A percentile compares a stretch with the other conserved stretches of the same genome.
phyloP scores from a whole-genome alignment of 2,888 invertebrate genomes.

The Lithosia quadra region DNA sequence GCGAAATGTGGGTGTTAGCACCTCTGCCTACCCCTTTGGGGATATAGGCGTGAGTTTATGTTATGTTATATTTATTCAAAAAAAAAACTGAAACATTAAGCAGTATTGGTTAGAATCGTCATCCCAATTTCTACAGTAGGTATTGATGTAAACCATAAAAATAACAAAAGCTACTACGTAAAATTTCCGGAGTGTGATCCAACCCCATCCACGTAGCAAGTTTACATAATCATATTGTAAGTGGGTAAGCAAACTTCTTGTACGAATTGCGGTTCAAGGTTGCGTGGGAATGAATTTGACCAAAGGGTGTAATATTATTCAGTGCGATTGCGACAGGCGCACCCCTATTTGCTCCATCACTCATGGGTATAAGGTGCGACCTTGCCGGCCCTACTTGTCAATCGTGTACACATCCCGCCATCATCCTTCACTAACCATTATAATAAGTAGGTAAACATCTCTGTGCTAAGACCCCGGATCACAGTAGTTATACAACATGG shows the following conservation, averaged over 20 bases:
- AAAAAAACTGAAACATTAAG: too few species aligned
- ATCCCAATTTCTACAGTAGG: too few species aligned
- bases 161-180: not conserved
- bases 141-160: not conserved
- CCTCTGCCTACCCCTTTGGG: too few species aligned
- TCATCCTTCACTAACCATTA: constrained; percentile 18
- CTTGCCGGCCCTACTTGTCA: constrained; percentile 32
- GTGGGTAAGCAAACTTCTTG: not conserved
- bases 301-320: constrained; percentile 50
- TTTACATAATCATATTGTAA: not conserved
- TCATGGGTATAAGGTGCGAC: constrained; percentile 43
- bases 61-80: too few species aligned
- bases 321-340: constrained; percentile 55
- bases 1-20: too few species aligned
- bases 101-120: too few species aligned
- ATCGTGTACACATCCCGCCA: constrained; percentile 18
- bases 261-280: constrained; percentile 16
- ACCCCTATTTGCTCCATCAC: constrained; percentile 64
- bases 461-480: constrained; percentile 20
- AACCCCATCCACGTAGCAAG: not conserved
- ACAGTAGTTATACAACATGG: not conserved
- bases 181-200: not conserved
- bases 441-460: constrained; percentile 26
- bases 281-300: constrained; percentile 30
- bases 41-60: too few species aligned